These are phyloP conservation scores for Austrofundulus limnaeus DNA, from an alignment of 2,113 vertebrate genomes.

Conservation along the genomic window DNA sequence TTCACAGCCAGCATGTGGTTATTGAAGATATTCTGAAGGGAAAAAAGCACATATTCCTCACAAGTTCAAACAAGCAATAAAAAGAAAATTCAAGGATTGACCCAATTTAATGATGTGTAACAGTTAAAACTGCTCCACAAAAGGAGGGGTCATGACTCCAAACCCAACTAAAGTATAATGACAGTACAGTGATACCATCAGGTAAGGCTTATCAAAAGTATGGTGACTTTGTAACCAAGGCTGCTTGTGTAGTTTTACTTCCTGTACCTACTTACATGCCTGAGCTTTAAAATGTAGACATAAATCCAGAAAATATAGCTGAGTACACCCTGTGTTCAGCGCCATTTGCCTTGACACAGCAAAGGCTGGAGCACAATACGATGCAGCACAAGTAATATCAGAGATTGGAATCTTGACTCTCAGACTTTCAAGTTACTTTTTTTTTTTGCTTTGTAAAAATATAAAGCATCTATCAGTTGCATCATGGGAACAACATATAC, in stretches of 20 bases:
- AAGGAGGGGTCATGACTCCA: not conserved
- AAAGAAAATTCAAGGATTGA: constrained; percentile 6
- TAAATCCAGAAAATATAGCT: constrained; percentile 16
- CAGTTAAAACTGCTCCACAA: not conserved
- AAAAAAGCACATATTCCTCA: not conserved
- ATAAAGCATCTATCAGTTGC: constrained; percentile 10
- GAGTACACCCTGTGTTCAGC: constrained; percentile 23
- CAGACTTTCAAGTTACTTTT: constrained; percentile 16
- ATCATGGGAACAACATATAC: not conserved
- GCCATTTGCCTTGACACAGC: constrained; percentile 20
- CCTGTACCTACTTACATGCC: constrained; percentile 11
- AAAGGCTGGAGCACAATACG: constrained; percentile 23
- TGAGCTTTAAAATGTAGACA: constrained; percentile 10
- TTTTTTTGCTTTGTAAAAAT: constrained; percentile 29
- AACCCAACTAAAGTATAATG: not conserved
- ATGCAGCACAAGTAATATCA: constrained; percentile 10
- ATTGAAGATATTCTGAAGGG: constrained; percentile 91
- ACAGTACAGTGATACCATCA: not conserved
- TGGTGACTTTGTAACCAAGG: not conserved
- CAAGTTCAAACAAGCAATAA: not conserved
- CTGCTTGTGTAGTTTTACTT: constrained; percentile 11
- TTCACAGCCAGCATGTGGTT: constrained; percentile 95
- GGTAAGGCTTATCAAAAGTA: not conserved
- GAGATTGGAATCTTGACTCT: constrained; percentile 31
- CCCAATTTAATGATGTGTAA: not conserved